Evolutionary conservation across 2,888 invertebrate genomes (phyloP).

Genomic region (Noctua fimbriata): DNA sequence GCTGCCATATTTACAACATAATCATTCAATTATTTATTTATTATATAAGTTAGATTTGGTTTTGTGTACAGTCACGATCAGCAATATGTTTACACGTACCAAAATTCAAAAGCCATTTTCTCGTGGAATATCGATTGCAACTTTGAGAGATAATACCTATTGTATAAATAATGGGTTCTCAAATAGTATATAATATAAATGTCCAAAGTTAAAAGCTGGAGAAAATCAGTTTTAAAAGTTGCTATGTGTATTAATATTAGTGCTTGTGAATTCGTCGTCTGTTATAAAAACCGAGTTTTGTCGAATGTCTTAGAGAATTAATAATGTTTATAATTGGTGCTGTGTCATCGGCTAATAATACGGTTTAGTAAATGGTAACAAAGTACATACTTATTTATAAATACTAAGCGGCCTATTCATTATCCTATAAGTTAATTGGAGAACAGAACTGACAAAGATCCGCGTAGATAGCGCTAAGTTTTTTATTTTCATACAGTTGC

Average conservation of each 20-base stretch:
- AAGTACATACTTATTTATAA: constrained; percentile 51
- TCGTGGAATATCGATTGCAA: neutral
- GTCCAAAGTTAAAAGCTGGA: neutral
- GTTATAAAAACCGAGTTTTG: constrained; percentile 25
- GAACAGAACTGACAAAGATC: neutral
- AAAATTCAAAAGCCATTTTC: neutral
- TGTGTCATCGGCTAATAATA: constrained; percentile 45
- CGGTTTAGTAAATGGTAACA: constrained; percentile 60
- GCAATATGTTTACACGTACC: neutral
- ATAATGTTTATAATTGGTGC: constrained; percentile 17
- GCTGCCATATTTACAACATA: constrained; percentile 84
- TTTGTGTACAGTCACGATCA: constrained; percentile 42
- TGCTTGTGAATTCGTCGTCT: constrained; percentile 7
- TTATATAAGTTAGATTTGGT: constrained; percentile 71
- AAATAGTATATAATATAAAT: neutral
- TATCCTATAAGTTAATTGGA: neutral
- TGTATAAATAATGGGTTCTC: neutral
- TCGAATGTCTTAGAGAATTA: constrained; percentile 24
- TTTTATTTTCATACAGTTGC: neutral
- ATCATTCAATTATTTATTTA: constrained; percentile 58
- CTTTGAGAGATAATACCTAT: neutral
- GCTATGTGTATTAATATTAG: neutral
- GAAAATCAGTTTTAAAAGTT: neutral
- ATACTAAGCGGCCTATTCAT: constrained; percentile 17
- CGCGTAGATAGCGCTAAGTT: neutral